These are phyloP conservation scores for Apamea crenata DNA, from an alignment of 2,888 invertebrate genomes.

Conservation along the genomic window DNA sequence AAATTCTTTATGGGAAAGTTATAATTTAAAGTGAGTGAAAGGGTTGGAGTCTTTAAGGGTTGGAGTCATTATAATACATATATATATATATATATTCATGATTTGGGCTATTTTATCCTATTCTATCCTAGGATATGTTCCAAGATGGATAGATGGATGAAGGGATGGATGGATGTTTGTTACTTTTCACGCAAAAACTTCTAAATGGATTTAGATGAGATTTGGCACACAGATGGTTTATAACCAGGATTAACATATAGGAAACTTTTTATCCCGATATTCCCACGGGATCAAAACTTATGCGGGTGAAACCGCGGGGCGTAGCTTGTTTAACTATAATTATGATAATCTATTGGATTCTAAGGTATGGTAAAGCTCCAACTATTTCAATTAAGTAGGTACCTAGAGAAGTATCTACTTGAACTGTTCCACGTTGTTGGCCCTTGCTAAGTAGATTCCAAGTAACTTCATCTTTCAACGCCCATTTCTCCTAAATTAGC, in stretches of 20 bases:
- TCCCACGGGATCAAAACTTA: too few species aligned
- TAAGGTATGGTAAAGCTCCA: not conserved
- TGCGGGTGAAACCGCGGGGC: too few species aligned
- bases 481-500: not conserved
- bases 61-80: not conserved
- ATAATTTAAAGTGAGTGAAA: conserved; percentile 13
- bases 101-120: not conserved
- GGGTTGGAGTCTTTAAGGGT: not conserved
- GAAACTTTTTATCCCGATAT: too few species aligned
- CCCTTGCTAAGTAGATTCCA: not conserved
- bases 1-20: conserved; percentile 34
- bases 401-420: not conserved
- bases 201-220: too few species aligned
- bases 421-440: not conserved
- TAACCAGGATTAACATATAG: too few species aligned
- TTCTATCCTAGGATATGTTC: too few species aligned
- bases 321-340: not conserved
- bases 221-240: too few species aligned
- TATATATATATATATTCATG: not conserved
- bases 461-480: not conserved
- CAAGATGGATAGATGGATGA: too few species aligned
- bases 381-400: not conserved
- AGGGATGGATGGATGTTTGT: too few species aligned
- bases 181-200: too few species aligned
- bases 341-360: not conserved